phyloP scores from a whole-genome alignment of 2,113 vertebrate species.

The Corapipo altera region DNA sequence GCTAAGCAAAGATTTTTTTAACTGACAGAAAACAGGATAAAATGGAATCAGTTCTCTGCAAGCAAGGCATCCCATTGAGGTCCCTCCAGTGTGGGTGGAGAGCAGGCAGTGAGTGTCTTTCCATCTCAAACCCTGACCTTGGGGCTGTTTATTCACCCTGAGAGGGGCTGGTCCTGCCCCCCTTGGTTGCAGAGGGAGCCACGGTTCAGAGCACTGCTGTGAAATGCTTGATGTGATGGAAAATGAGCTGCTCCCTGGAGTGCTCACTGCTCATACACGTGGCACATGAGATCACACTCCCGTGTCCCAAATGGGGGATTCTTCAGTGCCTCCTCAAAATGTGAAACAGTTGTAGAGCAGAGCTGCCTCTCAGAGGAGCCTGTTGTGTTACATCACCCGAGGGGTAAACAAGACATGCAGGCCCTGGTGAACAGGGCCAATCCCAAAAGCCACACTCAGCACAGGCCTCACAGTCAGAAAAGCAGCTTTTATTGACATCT shows the following conservation, averaged over 20 bases:
- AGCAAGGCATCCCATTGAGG: neutral
- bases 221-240: neutral
- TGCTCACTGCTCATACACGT: neutral
- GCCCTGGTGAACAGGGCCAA: neutral
- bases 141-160: neutral
- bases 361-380: neutral
- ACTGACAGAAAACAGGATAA: neutral
- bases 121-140: neutral
- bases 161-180: neutral
- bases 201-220: accelerated
- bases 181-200: neutral
- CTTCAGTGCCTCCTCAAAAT: neutral
- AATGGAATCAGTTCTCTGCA: neutral
- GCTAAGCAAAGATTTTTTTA: neutral
- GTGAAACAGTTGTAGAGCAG: neutral
- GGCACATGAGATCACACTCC: neutral
- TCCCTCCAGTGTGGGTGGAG: neutral
- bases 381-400: neutral
- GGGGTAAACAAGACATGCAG: neutral
- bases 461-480: neutral
- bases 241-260: neutral
- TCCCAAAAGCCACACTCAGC: neutral
- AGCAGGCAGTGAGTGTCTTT: neutral
- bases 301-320: accelerated
- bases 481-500: neutral